These are phyloP conservation scores for Syngnathoides biaculeatus DNA, from an alignment of 2,113 vertebrate genomes.

Conservation along the genomic window DNA sequence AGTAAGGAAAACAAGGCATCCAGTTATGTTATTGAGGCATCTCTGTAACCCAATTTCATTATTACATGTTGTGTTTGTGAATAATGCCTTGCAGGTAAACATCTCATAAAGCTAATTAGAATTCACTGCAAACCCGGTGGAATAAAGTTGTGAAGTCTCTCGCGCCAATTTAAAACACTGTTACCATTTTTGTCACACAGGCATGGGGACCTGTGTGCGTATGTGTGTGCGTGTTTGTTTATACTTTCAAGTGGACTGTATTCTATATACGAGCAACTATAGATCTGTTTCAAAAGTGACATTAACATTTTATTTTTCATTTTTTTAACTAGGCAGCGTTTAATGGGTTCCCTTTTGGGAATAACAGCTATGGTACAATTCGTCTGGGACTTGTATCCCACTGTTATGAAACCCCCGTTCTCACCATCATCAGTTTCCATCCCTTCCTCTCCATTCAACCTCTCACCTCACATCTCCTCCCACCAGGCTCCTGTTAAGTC, in stretches of 20 bases:
- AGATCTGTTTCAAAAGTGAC: constrained; percentile 38
- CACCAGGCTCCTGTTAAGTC: neutral
- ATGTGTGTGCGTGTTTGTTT: constrained; percentile 17
- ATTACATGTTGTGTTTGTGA: constrained; percentile 36
- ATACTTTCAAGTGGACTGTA: constrained; percentile 3
- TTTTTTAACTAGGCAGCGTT: constrained; percentile 31
- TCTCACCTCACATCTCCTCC: constrained; percentile 2
- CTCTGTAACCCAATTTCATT: constrained; percentile 52
- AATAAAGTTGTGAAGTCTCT: constrained; percentile 30
- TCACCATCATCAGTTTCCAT: neutral
- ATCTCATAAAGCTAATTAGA: constrained; percentile 35
- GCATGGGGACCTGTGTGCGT: neutral
- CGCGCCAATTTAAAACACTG: constrained; percentile 44
- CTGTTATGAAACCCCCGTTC: constrained; percentile 46
- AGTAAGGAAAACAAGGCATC: constrained; percentile 49
- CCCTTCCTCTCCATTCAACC: neutral
- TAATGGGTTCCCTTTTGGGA: constrained; percentile 39
- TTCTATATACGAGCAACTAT: constrained; percentile 1
- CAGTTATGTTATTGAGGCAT: constrained; percentile 34
- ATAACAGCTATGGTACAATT: constrained; percentile 38
- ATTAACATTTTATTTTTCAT: constrained; percentile 55
- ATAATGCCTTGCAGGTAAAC: constrained; percentile 42
- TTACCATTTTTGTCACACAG: constrained; percentile 29
- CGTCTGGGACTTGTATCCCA: constrained; percentile 37
- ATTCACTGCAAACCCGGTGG: constrained; percentile 25